These are phyloP conservation scores for Mallotus villosus DNA, from an alignment of 2,797 vertebrate species.

Conservation along the genomic window DNA sequence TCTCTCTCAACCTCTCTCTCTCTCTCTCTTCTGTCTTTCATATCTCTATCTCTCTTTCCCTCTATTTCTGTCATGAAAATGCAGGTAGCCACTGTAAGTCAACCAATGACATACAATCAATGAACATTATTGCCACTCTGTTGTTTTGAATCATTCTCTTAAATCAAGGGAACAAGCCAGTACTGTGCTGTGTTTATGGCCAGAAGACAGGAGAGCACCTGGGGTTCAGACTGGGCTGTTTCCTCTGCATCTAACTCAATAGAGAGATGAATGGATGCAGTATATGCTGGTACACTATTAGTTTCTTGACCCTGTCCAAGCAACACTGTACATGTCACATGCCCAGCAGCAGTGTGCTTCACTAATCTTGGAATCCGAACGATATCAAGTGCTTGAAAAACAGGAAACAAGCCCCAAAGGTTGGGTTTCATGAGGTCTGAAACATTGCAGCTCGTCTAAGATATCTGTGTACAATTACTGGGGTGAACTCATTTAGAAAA, in stretches of 20 bases:
- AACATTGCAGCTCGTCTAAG: neutral
- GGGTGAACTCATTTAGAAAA: neutral
- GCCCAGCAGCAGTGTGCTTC: neutral
- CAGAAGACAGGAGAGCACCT: neutral
- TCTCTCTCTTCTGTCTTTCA: neutral
- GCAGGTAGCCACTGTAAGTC: neutral
- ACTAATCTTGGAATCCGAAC: neutral
- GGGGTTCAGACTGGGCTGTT: neutral
- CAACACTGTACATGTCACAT: neutral
- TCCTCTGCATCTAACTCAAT: neutral
- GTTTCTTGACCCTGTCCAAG: neutral
- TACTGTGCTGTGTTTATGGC: neutral
- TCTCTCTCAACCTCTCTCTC: neutral
- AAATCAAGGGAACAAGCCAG: too few relatives aligned
- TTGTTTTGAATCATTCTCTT: constrained; percentile 3
- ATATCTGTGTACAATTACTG: neutral
- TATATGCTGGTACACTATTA: constrained; percentile 1
- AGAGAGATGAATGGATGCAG: neutral
- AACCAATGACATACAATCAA: constrained; percentile 7
- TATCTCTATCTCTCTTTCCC: neutral
- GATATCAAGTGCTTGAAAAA: neutral
- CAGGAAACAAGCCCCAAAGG: neutral
- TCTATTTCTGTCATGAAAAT: neutral
- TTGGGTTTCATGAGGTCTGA: neutral
- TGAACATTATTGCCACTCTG: constrained; percentile 8